Base-by-base conservation (phyloP, 1,140 invertebrate species). In the Drosophila ohnishii region DNA sequence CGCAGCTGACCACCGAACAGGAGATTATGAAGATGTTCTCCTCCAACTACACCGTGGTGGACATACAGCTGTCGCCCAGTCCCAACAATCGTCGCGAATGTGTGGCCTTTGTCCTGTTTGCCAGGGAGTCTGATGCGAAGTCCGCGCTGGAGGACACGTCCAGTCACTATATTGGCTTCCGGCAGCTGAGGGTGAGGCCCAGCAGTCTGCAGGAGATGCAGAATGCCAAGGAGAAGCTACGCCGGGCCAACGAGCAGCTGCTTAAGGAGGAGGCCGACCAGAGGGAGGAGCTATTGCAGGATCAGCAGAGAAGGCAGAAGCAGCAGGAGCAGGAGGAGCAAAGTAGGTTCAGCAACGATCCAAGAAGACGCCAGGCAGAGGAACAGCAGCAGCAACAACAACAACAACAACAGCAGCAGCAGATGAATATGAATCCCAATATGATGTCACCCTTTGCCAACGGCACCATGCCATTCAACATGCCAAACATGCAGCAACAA, bases 11-110 rank as follows among this genome's bases (percentile, higher is more conserved):
- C 39, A 96, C 95, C 85, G 95, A 96, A 80, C 94, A 95, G 65
- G 96, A 97, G 74, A 94, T 97, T 8, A 94, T 95, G 19, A 95
- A 96, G 77, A 93, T 96, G 53, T 96, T 97, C 81, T 94, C 94
- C 0, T 69, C 84, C 6, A 94, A 95, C 0, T 95, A 94, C 86
- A 94, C 95, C 4, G 92, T 97, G 8, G 92, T 96, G 2, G 94
- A 95, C 25, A 94, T 97, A n/a, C 94, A 94, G 14, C 84, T 94
- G 22, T 93, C 93, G 32, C 93, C 94, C 16, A 94, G 94, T 69
- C 93, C 93, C 11, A 93, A 92, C 62, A 93, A 92, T 48, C 92
- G 92, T 30, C 93, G 93, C 1, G 93, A 93, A 71, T 94, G 91
- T 84, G 92, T 93, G 50, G 95, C 94, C 1, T 96, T 95, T 91